Conservation (phyloP, 2,888 invertebrate species). For the Steinernema carpocapsae region DNA sequence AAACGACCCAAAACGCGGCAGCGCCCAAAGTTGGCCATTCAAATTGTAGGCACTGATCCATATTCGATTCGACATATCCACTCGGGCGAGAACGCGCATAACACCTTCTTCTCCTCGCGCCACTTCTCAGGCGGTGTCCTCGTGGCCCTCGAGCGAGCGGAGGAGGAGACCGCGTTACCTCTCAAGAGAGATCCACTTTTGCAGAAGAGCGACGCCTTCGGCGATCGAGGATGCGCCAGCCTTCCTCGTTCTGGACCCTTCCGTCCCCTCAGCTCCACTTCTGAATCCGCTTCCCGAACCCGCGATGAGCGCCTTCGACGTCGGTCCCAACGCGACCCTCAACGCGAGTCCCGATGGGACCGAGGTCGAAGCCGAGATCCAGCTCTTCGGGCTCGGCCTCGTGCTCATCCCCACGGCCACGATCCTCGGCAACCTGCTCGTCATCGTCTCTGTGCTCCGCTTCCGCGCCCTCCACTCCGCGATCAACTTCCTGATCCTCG, state of each 20-base stretch:
- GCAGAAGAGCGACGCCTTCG: constrained; percentile 24
- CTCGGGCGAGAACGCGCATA: constrained; percentile 32
- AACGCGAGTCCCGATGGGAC: not conserved
- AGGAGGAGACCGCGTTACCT: not conserved
- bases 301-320: not conserved
- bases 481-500: constrained; percentile 99
- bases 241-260: no score
- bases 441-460: constrained; percentile 65
- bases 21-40: constrained; percentile 5
- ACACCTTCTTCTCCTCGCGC: constrained; percentile 22
- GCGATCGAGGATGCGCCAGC: constrained; percentile 7
- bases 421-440: constrained; percentile 65
- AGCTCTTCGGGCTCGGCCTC: constrained; percentile 52
- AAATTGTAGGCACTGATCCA: constrained; percentile 35
- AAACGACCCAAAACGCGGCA: constrained; percentile 12
- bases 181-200: constrained; percentile 18
- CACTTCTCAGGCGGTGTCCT: constrained; percentile 1
- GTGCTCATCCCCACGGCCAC: constrained; percentile 59
- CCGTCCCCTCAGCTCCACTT: not conserved
- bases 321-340: constrained; percentile 8
- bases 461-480: constrained; percentile 81
- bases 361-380: constrained; percentile 23
- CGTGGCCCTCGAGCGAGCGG: not conserved
- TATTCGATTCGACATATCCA: constrained; percentile 31
- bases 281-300: not conserved